Evolutionary conservation across 64 coral and sea anemone species (phyloP).

Genomic region (Exaiptasia diaphana): DNA sequence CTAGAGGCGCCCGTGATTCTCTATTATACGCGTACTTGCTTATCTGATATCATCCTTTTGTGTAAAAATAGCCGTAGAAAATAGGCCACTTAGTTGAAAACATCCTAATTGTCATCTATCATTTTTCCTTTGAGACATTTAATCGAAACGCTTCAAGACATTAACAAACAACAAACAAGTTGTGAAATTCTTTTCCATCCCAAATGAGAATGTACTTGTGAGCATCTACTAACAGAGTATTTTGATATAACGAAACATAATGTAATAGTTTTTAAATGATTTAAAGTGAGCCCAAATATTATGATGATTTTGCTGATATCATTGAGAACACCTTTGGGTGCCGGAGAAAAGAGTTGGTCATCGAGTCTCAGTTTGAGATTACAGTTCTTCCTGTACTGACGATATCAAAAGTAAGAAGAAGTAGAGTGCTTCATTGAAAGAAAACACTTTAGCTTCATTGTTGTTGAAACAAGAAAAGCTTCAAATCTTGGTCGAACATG

Average conservation of each 20-base stretch:
- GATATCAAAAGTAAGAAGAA: neutral
- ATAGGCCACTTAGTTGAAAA: neutral
- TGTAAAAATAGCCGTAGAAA: neutral
- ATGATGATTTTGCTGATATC: too few species aligned
- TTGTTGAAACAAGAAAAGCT: slow-evolving; percentile 8
- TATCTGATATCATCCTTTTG: slow-evolving; percentile 2
- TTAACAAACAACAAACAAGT: too few species aligned
- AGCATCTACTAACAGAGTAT: too few species aligned
- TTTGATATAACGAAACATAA: too few species aligned
- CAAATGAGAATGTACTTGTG: too few species aligned
- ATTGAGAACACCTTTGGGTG: slow-evolving; percentile 4
- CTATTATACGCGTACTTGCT: neutral
- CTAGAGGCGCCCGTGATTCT: neutral
- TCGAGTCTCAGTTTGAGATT: slow-evolving; percentile 4
- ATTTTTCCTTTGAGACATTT: too few species aligned
- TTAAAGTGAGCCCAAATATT: too few species aligned
- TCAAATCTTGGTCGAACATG: slow-evolving; percentile 32
- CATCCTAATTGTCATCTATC: too few species aligned
- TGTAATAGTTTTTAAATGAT: too few species aligned
- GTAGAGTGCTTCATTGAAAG: neutral
- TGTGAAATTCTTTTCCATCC: too few species aligned
- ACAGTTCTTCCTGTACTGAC: neutral
- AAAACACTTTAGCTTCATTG: neutral
- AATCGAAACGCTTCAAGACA: too few species aligned
- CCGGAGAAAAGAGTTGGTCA: neutral